Base-by-base conservation (phyloP, 2,888 invertebrate genomes). In the Dasypogon diadema region DNA sequence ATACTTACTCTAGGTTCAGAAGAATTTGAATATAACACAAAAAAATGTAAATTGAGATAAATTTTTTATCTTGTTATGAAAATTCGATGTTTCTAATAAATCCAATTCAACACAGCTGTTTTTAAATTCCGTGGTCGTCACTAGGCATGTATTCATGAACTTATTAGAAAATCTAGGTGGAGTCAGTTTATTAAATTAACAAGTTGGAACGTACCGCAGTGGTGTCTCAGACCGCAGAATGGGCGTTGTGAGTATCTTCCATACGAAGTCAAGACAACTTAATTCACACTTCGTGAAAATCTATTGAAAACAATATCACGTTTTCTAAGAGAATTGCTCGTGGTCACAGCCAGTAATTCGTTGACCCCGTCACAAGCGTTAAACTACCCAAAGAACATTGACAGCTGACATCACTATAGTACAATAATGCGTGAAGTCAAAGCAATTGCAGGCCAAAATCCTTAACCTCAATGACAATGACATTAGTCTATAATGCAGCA, bases 381-480 rank as follows among this genome's bases (percentile, higher is more conserved):
- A 34, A 63, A 42, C 37, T 14, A 63, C 37, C 63, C 42, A 42
- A 37, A 63, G n/a, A 42, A 63, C 10, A 21, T 46, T 42, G 63
- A 42, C 63, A 18, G 37, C 46, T 42, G 42, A 42, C 63, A 63
- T 63, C 18, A 14, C 21, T 22, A n/a, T n/a, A 42, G 10, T 21
- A 2, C 42, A 42, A 63, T 18, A 37, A n/a, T 37, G 21, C 63
- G 21, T 18, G 42, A 4, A 14, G 3, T 21, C 60, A 60, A 60
- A 48, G 12, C 16, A 48, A 48, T 60, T 60, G 30, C 63, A 34
- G 63, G 63, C 22, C 63, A 63, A 34, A 63, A 63, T 42, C 42
- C 63, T 42, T 42, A 63, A 22, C 42, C 18, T 42, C 22, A 42
- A 34, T 63, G 63, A 46, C 63, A 63, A 42, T 63, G 63, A 63